Percentiles rank a stretch among this genome's conserved stretches.
Conservation (phyloP, 2,113 vertebrate genomes). For the Corvus moneduloides region DNA sequence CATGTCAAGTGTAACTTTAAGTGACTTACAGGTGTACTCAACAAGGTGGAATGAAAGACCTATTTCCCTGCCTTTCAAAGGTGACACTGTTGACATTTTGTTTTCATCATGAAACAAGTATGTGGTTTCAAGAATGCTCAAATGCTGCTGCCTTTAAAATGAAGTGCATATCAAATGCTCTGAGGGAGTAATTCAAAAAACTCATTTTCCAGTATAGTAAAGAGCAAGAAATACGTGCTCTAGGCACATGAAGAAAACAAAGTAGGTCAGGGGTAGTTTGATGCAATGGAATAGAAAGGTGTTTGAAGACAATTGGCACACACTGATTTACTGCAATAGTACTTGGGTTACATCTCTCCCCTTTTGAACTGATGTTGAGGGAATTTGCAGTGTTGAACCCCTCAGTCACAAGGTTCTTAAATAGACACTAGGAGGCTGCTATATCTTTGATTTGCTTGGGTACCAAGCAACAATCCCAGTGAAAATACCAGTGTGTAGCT, state of each 20-base stretch:
- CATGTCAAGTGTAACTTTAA: not conserved
- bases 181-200: not conserved
- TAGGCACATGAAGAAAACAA: not conserved
- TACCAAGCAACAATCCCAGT: not conserved
- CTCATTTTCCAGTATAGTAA: conserved; percentile 21
- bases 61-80: not conserved
- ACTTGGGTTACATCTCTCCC: not conserved
- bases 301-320: not conserved
- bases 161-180: not conserved
- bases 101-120: not conserved
- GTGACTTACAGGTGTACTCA: not conserved
- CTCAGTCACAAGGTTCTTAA: not conserved
- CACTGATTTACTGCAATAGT: not conserved
- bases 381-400: not conserved
- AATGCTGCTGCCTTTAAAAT: not conserved
- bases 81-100: not conserved
- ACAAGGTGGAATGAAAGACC: not conserved
- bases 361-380: not conserved
- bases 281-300: not conserved
- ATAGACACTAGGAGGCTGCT: not conserved
- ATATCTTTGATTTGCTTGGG: not conserved
- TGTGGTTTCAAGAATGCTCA: not conserved
- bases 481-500: not conserved
- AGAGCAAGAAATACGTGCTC: not conserved
- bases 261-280: not conserved